Percentiles rank a stretch among this genome's conserved stretches.
Conservation (phyloP, 2,888 invertebrate species). For the Cheilosia variabilis region DNA sequence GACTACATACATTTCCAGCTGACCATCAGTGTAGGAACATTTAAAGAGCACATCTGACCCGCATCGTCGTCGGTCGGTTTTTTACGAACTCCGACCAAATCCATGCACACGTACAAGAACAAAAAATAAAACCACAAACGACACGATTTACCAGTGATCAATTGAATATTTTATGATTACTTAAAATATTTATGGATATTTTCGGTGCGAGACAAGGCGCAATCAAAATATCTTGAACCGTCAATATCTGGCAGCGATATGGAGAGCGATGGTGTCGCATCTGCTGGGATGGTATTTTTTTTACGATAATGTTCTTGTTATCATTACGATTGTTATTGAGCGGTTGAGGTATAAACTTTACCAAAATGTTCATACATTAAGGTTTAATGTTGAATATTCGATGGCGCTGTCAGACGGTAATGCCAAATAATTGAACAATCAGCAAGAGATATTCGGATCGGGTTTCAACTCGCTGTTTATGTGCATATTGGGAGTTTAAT, state of each 20-base stretch:
- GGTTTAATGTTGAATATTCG: not conserved
- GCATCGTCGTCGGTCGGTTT: not conserved
- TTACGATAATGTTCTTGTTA: slow-evolving; percentile 14
- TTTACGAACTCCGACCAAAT: slow-evolving; percentile 22
- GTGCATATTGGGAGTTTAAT: too few species aligned
- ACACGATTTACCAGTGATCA: slow-evolving; percentile 30
- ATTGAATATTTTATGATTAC: slow-evolving; percentile 44
- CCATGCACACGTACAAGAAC: slow-evolving; percentile 3
- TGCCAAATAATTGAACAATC: too few species aligned
- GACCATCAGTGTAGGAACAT: too few species aligned
- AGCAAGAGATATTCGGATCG: too few species aligned
- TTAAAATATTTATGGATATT: slow-evolving; percentile 38
- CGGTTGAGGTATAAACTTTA: not conserved
- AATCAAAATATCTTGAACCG: slow-evolving; percentile 25
- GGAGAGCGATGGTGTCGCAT: slow-evolving; percentile 6
- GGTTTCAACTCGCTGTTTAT: too few species aligned
- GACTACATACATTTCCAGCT: too few species aligned
- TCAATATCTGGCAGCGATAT: not conserved
- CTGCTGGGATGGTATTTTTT: slow-evolving; percentile 8
- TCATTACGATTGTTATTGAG: slow-evolving; percentile 25
- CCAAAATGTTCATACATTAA: not conserved
- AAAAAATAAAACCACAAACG: slow-evolving; percentile 30
- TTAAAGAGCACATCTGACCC: too few species aligned
- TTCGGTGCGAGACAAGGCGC: slow-evolving; percentile 6
- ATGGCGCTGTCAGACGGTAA: too few species aligned